Evolutionary conservation across 1,140 invertebrate genomes (phyloP).

Genomic region (Drosophila orena): DNA sequence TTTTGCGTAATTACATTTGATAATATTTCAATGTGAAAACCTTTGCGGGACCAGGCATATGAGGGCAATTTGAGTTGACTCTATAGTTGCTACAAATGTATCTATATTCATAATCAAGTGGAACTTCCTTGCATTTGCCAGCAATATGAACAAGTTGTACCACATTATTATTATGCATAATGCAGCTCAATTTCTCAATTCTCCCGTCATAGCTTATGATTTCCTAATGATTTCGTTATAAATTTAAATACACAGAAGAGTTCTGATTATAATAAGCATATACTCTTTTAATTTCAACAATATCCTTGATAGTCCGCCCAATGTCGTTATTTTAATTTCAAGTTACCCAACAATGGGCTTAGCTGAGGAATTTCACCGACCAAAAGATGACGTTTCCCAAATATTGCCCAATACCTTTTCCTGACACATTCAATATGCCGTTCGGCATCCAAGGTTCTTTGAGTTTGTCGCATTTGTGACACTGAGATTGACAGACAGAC

Average conservation of each 20-base stretch:
- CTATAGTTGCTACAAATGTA: not conserved
- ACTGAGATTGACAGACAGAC: conserved; percentile 11
- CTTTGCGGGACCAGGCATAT: conserved; percentile 11
- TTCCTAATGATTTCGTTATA: no score
- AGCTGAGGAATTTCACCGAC: conserved; percentile 7
- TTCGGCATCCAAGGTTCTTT: conserved; percentile 36
- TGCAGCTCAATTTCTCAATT: not conserved
- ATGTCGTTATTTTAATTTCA: not conserved
- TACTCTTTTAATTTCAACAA: not conserved
- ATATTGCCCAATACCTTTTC: conserved; percentile 24
- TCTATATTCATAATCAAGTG: not conserved
- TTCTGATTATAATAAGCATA: not conserved
- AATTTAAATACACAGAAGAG: not conserved
- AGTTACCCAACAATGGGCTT: conserved; percentile 17
- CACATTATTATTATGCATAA: not conserved
- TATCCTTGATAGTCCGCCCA: not conserved
- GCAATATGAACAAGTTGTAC: not conserved
- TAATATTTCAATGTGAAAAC: conserved; percentile 73
- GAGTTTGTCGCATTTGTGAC: conserved; percentile 14
- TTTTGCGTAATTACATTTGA: conserved; percentile 80
- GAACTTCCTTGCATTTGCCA: conserved; percentile 3
- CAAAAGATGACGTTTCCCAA: conserved; percentile 2
- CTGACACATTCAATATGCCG: conserved; percentile 40
- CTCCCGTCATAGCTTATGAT: no score
- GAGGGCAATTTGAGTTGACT: conserved; percentile 8